Base-by-base conservation (phyloP, 2,113 vertebrate genomes). In the Elachura formosa region DNA sequence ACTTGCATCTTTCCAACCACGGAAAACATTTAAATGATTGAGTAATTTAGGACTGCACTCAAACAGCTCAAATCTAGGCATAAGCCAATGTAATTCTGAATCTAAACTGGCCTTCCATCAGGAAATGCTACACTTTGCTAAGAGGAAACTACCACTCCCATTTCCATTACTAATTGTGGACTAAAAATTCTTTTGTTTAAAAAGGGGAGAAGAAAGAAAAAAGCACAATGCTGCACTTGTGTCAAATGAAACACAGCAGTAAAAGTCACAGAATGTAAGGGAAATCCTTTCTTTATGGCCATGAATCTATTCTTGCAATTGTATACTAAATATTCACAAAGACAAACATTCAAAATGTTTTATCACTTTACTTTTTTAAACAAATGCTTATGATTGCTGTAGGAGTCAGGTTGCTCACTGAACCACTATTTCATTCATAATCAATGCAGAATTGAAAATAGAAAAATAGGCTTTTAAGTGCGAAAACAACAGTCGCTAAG, bases 171-270 rank as follows among this genome's bases (percentile, higher is more conserved):
- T 51, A 94, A 36, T 51, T 33, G 21, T 76, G n/a, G 52, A 73
- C 87, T 61, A 87, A 84, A 91, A 63, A 4, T 84, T 85, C 59
- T 74, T 82, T 88, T 88, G 63, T 96, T 90, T 91, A 85, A 95
- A 84, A 54, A 18, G 6, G 3, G 14, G 11, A 29, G 4, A 17
- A 10, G 7, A 14, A 33, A 38, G 36, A 46, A 9, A 48, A 41
- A 2, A 31, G 1, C 72, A 40, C 64, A 75, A 13, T 64, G 66
- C 6, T 61, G 23, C 55, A n/a, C 13, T 45, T 71, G 9, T 18
- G 10, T 9, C 63, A 81, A 85, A 75, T 28, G 22, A 88, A 84
- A 95, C 94, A 74, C 4, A 1, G n/a, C 17, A 80, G 25, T 51
- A 45, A 10, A 83, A 58, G 12, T 28, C 33, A 18, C 19, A 80